These are phyloP conservation scores for Enteromius treurensis DNA, from an alignment of 2,797 vertebrate genomes.

Conservation along the genomic window DNA sequence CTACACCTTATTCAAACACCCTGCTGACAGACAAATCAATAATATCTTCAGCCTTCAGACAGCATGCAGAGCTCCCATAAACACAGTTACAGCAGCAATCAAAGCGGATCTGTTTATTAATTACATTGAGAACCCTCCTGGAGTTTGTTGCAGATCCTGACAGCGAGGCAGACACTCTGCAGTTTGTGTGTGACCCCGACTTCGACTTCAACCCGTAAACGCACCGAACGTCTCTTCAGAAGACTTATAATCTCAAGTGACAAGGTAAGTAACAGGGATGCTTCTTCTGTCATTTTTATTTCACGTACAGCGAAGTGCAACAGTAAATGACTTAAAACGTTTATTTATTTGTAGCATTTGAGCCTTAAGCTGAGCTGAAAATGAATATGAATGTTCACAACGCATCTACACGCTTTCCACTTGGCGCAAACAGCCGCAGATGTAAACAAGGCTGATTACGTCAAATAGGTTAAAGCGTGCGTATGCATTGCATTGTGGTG, in stretches of 20 bases:
- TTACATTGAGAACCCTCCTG: not conserved
- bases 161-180: not conserved
- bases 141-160: not conserved
- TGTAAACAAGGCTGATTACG: too few species aligned
- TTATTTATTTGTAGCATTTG: not conserved
- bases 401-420: too few species aligned
- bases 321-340: not conserved
- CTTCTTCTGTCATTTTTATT: not conserved
- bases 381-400: not conserved
- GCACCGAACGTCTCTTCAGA: not conserved
- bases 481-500: too few species aligned
- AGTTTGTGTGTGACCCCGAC: not conserved
- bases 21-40: slow-evolving; percentile 17
- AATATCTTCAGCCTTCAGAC: not conserved
- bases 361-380: not conserved
- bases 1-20: not conserved
- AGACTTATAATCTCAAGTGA: not conserved
- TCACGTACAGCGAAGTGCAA: not conserved
- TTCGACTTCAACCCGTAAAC: not conserved
- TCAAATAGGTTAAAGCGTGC: too few species aligned
- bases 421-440: too few species aligned
- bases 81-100: not conserved
- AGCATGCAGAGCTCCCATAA: not conserved
- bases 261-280: not conserved
- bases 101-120: not conserved